These are phyloP conservation scores for Proisotoma minuta DNA, from an alignment of 2,888 invertebrate genomes.

Conservation along the genomic window DNA sequence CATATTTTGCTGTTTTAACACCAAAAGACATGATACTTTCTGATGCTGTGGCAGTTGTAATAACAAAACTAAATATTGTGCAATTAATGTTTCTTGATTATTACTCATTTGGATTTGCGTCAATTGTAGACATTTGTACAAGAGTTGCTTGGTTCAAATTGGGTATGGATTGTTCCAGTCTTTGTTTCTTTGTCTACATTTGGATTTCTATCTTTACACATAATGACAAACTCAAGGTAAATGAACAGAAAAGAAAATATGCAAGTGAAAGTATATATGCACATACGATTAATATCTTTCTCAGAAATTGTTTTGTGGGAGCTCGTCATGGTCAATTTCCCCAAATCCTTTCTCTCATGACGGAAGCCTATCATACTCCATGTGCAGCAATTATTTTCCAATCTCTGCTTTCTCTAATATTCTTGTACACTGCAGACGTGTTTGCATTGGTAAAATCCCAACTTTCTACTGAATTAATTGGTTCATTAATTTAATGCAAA, in stretches of 20 bases:
- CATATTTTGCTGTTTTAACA: conserved; percentile 80
- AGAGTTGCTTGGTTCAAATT: conserved; percentile 62
- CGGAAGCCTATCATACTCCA: conserved; percentile 69
- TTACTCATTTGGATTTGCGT: background rate
- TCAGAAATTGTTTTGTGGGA: conserved; percentile 33
- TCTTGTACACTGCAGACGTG: conserved; percentile 78
- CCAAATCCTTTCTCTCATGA: conserved; percentile 70
- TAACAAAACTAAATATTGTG: conserved; percentile 46
- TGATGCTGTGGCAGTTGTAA: conserved; percentile 91
- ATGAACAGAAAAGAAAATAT: too few relatives aligned
- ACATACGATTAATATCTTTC: too few relatives aligned
- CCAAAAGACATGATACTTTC: conserved; percentile 78
- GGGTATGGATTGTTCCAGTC: conserved; percentile 78
- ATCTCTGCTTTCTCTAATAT: conserved; percentile 76
- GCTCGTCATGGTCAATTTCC: conserved; percentile 84
- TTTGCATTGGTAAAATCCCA: too few relatives aligned
- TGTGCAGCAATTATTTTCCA: conserved; percentile 75
- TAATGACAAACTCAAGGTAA: conserved; percentile 84
- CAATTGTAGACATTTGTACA: conserved; percentile 74
- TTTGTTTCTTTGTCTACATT: conserved; percentile 89
- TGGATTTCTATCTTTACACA: conserved; percentile 88
- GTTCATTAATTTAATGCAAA: too few relatives aligned
- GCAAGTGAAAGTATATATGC: background rate
- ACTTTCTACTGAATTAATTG: too few relatives aligned
- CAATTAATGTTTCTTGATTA: background rate